phyloP scores from a whole-genome alignment of 2,797 vertebrate species.

The Gadopsis bispinosus region DNA sequence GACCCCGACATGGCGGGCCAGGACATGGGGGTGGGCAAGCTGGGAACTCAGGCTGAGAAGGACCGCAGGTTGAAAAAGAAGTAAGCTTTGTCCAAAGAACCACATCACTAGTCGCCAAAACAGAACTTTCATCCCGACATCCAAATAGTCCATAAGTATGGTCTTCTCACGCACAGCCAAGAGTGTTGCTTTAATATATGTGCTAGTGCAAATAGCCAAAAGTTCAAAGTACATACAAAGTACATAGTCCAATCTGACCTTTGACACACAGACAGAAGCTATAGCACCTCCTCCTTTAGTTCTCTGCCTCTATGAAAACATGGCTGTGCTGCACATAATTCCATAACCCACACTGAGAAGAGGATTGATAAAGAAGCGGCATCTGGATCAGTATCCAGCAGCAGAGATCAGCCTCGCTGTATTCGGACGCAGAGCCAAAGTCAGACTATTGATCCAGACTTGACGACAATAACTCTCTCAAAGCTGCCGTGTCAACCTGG shows the following conservation, averaged over 20 bases:
- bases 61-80: constrained; percentile 98
- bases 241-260: constrained; percentile 22
- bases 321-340: constrained; percentile 6
- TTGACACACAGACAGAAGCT: constrained; percentile 13
- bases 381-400: constrained; percentile 54
- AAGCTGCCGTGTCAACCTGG: constrained; percentile 48
- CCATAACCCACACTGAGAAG: constrained; percentile 15
- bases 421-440: constrained; percentile 62
- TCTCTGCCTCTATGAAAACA: not conserved
- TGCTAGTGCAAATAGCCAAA: not conserved
- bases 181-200: not conserved
- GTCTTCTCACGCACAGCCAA: not conserved
- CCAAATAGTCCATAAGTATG: not conserved
- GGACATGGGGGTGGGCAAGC: constrained; percentile 93
- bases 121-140: not conserved
- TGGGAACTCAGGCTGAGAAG: constrained; percentile 98
- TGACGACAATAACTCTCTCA: constrained; percentile 68
- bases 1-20: constrained; percentile 92
- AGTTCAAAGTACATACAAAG: not conserved
- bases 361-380: constrained; percentile 58
- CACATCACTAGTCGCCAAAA: not conserved
- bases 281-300: constrained; percentile 28
- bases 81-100: constrained; percentile 84
- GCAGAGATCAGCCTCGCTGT: constrained; percentile 47
- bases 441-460: constrained; percentile 70